A percentile compares a stretch with the other conserved stretches of the same genome.
Conservation (phyloP, 2,888 invertebrate species). For the Brachylomia viminalis region DNA sequence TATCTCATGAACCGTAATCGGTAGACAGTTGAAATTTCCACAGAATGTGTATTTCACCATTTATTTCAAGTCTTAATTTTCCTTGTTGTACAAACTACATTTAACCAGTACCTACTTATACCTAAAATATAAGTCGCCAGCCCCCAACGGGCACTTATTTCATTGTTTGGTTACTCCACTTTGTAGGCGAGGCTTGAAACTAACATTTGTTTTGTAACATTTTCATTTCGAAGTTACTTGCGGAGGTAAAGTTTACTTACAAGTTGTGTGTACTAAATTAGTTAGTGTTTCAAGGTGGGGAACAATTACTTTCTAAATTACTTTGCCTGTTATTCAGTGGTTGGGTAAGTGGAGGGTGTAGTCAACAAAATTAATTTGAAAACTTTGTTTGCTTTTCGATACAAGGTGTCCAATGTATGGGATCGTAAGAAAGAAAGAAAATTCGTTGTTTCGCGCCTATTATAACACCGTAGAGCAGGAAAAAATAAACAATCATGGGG, state of each 20-base stretch:
- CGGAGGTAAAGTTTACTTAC: slow-evolving; percentile 40
- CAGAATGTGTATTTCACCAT: no score
- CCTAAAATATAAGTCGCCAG: background rate
- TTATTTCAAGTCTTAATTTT: background rate
- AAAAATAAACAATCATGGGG: background rate
- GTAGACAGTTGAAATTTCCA: no score
- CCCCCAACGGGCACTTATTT: slow-evolving; percentile 9
- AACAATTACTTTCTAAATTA: slow-evolving; percentile 48
- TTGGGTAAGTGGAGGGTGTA: background rate
- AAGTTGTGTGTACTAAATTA: slow-evolving; percentile 47
- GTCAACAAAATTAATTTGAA: background rate
- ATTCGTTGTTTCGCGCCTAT: background rate
- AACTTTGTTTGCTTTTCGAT: slow-evolving; percentile 6
- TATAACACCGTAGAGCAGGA: background rate
- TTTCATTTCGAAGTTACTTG: slow-evolving; percentile 53
- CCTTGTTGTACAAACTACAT: background rate
- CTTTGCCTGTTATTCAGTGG: slow-evolving; percentile 31
- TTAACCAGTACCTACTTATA: background rate
- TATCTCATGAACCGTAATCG: no score
- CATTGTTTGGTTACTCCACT: slow-evolving; percentile 10
- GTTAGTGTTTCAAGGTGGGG: slow-evolving; percentile 52
- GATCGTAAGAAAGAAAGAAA: background rate
- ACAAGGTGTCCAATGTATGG: no score
- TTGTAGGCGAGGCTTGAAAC: slow-evolving; percentile 28
- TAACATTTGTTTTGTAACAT: slow-evolving; percentile 52